Evolutionary conservation across 2,113 vertebrate genomes (phyloP).

Genomic region (Callionymus lyra): DNA sequence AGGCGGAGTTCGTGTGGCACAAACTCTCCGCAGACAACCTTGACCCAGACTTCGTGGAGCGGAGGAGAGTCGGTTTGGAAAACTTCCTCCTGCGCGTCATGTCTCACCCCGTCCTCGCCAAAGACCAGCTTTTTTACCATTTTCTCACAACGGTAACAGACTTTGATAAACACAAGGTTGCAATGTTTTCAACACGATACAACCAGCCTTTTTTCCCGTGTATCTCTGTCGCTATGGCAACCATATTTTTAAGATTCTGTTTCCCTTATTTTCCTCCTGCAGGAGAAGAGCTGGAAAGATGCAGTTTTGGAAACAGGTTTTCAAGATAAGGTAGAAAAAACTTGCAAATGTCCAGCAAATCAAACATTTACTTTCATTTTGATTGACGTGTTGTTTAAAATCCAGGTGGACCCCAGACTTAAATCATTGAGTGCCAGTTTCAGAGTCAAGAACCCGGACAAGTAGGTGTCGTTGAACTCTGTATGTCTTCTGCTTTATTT

Average conservation of each 20-base stretch:
- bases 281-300: constrained; percentile 90
- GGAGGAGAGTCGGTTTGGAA: constrained; percentile 84
- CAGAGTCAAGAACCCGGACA: constrained; percentile 93
- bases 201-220: too few relatives aligned
- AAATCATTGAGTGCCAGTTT: constrained; percentile 92
- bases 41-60: constrained; percentile 92
- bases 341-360: neutral
- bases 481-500: neutral
- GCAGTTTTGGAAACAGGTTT: constrained; percentile 84
- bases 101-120: constrained; percentile 81
- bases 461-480: constrained; percentile 66
- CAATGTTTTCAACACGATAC: too few relatives aligned
- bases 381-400: neutral
- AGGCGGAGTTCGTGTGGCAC: constrained; percentile 97
- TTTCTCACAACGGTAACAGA: constrained; percentile 85
- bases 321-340: constrained; percentile 77
- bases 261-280: constrained; percentile 27
- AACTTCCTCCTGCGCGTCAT: constrained; percentile 87
- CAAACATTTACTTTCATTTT: neutral
- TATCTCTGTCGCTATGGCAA: neutral
- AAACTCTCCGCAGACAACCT: constrained; percentile 92
- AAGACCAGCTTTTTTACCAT: constrained; percentile 78
- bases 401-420: constrained; percentile 86
- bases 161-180: too few relatives aligned
- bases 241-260: neutral